Conservation (phyloP, 2,113 vertebrate species). For the Theristicus caerulescens region DNA sequence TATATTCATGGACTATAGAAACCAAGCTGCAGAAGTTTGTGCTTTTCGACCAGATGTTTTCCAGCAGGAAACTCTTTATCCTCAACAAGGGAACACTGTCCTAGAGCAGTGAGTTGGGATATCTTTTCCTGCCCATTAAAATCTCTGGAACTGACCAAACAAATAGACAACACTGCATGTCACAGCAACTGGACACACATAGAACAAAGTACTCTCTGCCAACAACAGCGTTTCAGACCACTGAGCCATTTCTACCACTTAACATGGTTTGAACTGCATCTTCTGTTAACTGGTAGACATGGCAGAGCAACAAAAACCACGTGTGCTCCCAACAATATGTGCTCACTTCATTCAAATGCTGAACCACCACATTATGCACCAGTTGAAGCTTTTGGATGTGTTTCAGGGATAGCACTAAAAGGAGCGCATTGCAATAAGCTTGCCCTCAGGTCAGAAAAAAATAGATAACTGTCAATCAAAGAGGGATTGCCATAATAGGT, state of each 20-base stretch:
- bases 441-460: conserved; percentile 34
- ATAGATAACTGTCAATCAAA: conserved; percentile 28
- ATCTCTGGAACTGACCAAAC: neutral
- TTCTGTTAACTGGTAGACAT: neutral
- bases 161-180: neutral
- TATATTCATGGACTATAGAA: neutral
- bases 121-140: neutral
- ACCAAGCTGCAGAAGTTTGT: neutral
- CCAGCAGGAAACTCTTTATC: neutral
- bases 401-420: conserved; percentile 20
- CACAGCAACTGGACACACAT: neutral
- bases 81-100: neutral
- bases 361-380: neutral
- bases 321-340: neutral
- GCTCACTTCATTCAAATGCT: neutral
- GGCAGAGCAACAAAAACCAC: neutral
- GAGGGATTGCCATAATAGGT: neutral
- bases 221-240: neutral
- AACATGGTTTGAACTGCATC: neutral
- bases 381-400: neutral
- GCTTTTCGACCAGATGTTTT: neutral
- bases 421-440: neutral
- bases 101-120: neutral
- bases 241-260: neutral
- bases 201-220: neutral